These are phyloP conservation scores for Euura lappo DNA, from an alignment of 1,140 invertebrate genomes.

Conservation along the genomic window DNA sequence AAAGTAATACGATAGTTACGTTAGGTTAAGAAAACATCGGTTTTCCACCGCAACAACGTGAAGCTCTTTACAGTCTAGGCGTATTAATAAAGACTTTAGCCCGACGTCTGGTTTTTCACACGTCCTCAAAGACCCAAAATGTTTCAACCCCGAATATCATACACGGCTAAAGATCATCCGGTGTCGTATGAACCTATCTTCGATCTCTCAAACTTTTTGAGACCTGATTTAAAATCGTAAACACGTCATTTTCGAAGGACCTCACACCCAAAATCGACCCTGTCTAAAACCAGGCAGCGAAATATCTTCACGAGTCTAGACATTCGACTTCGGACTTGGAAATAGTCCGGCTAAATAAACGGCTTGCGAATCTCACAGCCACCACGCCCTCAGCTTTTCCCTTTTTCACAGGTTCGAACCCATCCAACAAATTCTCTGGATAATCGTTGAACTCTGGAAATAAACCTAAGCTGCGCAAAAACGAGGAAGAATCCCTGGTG, in stretches of 20 bases:
- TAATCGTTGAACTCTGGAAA: too few relatives aligned
- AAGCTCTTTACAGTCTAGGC: not conserved
- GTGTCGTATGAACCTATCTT: too few relatives aligned
- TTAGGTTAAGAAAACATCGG: conserved; percentile 1
- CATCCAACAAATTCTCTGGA: too few relatives aligned
- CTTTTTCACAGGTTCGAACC: too few relatives aligned
- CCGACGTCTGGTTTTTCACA: not conserved
- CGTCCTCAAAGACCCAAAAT: not conserved
- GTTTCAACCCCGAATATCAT: too few relatives aligned
- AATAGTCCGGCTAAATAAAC: not conserved
- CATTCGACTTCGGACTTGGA: not conserved
- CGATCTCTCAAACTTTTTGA: too few relatives aligned
- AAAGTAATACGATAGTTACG: not conserved
- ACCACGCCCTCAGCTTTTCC: not conserved
- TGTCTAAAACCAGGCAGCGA: not conserved
- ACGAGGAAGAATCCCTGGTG: too few relatives aligned
- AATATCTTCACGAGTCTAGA: not conserved
- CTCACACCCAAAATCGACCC: not conserved
- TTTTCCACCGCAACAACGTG: not conserved
- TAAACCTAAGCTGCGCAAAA: too few relatives aligned
- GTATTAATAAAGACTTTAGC: conserved; percentile 5
- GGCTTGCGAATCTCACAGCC: not conserved
- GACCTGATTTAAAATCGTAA: not conserved
- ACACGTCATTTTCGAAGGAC: not conserved
- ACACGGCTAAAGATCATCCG: too few relatives aligned